A percentile compares a stretch with the other conserved stretches of the same genome.
Conservation (phyloP, 1,140 invertebrate genomes). For the Nasonia longicornis region DNA sequence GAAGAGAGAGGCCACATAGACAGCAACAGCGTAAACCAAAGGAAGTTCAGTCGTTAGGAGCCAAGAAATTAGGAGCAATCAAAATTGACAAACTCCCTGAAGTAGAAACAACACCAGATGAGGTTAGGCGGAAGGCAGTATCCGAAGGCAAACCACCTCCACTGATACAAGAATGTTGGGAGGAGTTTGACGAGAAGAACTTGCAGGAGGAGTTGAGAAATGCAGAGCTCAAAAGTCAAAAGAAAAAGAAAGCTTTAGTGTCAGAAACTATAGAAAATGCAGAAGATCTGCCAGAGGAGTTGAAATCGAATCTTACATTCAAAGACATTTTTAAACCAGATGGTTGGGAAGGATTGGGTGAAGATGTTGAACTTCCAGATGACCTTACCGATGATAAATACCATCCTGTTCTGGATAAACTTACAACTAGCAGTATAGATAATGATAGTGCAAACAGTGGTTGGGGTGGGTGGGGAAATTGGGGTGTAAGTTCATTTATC, state of each 20-base stretch:
- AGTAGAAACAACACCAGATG: constrained; percentile 44
- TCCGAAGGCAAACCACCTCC: constrained; percentile 26
- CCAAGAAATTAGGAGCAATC: constrained; percentile 55
- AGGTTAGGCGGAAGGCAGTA: constrained; percentile 42
- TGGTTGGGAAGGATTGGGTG: constrained; percentile 61
- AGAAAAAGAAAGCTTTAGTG: constrained; percentile 14
- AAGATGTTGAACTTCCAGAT: constrained; percentile 56
- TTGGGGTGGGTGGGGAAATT: constrained; percentile 77
- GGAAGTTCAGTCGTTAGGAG: constrained; percentile 43
- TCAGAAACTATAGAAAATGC: constrained; percentile 51
- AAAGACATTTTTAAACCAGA: constrained; percentile 64
- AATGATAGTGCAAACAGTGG: constrained; percentile 44
- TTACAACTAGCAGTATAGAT: constrained; percentile 46
- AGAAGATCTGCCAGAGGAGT: constrained; percentile 61
- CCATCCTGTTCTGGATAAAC: constrained; percentile 54
- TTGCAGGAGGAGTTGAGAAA: constrained; percentile 31
- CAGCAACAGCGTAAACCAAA: constrained; percentile 31
- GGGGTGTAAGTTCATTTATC: constrained; percentile 78
- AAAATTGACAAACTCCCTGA: constrained; percentile 45
- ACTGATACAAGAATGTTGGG: constrained; percentile 48
- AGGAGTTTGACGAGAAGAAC: constrained; percentile 43
- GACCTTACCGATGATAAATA: constrained; percentile 56
- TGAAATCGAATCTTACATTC: constrained; percentile 65
- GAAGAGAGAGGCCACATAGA: not conserved
- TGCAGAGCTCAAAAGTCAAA: not conserved